Evolutionary conservation across 1,140 invertebrate species (phyloP).

Genomic region (Zaprionus ghesquierei): DNA sequence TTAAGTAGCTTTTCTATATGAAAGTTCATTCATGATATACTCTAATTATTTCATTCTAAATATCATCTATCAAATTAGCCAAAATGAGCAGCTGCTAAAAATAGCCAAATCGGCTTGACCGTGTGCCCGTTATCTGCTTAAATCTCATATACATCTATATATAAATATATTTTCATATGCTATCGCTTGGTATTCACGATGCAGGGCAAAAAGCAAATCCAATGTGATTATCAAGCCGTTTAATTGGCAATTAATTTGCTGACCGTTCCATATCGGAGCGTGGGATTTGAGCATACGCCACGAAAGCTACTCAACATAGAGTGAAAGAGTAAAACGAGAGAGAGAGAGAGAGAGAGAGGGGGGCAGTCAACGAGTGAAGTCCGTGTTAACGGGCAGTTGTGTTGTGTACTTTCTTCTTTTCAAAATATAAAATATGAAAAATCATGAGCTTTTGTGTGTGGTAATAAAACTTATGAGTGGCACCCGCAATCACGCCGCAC

Average conservation of each 20-base stretch:
- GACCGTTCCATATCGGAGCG: slow-evolving; percentile 35
- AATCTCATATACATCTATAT: not conserved
- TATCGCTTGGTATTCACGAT: not conserved
- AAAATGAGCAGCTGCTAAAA: no score
- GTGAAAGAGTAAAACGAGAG: not conserved
- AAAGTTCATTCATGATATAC: no score
- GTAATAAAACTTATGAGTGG: slow-evolving; percentile 59
- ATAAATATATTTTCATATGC: not conserved
- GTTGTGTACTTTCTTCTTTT: slow-evolving; percentile 40
- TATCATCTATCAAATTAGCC: no score
- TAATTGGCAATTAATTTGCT: slow-evolving; percentile 49
- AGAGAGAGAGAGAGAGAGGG: not conserved
- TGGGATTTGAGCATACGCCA: slow-evolving; percentile 24
- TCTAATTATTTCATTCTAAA: no score
- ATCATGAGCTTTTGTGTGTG: slow-evolving; percentile 56
- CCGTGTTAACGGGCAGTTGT: slow-evolving; percentile 6
- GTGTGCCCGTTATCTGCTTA: no score
- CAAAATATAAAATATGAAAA: slow-evolving; percentile 39
- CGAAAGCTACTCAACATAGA: slow-evolving; percentile 16
- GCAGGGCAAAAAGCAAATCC: slow-evolving; percentile 18
- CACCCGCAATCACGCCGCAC: slow-evolving; percentile 46
- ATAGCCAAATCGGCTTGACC: no score
- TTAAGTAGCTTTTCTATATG: no score
- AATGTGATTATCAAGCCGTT: slow-evolving; percentile 35
- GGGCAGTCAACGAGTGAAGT: slow-evolving; percentile 3